These are phyloP conservation scores for Pyrgilauda ruficollis DNA, from an alignment of 2,113 vertebrate species.

Conservation along the genomic window DNA sequence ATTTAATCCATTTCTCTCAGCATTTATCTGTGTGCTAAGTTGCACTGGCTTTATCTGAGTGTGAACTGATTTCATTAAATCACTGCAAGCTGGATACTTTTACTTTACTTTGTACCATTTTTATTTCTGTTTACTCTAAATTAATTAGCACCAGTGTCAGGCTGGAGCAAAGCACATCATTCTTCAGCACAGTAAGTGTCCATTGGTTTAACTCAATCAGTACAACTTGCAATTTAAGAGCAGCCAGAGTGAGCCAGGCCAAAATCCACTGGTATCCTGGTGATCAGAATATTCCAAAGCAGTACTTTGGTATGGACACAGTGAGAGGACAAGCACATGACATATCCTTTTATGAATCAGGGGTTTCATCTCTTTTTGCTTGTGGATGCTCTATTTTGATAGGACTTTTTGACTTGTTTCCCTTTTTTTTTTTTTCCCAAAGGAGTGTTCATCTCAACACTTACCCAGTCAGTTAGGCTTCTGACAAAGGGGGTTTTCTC, in stretches of 20 bases:
- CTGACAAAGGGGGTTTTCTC: neutral
- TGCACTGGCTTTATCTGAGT: conserved; percentile 12
- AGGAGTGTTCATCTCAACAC: neutral
- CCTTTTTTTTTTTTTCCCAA: neutral
- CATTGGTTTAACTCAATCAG: neutral
- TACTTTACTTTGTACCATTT: conserved; percentile 9
- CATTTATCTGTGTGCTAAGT: neutral
- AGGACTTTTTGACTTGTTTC: neutral
- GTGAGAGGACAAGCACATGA: neutral
- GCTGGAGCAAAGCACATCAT: neutral
- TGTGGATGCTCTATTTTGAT: neutral
- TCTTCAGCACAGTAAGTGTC: conserved; percentile 8
- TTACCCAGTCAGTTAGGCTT: neutral
- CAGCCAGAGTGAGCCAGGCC: neutral
- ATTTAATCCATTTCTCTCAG: neutral
- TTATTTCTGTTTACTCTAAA: conserved; percentile 43
- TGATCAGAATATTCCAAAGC: neutral
- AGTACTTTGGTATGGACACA: neutral
- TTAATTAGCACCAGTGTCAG: neutral
- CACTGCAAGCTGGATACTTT: conserved; percentile 19
- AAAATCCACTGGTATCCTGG: neutral
- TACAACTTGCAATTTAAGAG: neutral
- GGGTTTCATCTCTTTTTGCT: neutral
- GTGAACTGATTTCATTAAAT: conserved; percentile 25
- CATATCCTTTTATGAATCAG: neutral